Evolutionary conservation across 2,888 invertebrate genomes (phyloP).

Genomic region (Patella ulyssiponensis): DNA sequence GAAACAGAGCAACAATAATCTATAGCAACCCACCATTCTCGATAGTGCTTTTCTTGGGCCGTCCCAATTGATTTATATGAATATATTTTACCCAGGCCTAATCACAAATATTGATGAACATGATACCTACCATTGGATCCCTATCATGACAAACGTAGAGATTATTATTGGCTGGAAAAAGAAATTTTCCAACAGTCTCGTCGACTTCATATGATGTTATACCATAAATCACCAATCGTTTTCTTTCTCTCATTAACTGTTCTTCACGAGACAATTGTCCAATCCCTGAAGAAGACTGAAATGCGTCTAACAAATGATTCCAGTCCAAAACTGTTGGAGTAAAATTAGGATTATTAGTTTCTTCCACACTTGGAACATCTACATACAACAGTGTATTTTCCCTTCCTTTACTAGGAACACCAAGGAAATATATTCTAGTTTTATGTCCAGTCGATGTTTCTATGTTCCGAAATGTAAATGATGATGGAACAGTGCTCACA

Average conservation of each 20-base stretch:
- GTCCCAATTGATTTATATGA: too few relatives aligned
- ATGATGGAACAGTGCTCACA: slow-evolving; percentile 64
- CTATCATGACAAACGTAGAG: slow-evolving; percentile 88
- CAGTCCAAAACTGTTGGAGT: slow-evolving; percentile 73
- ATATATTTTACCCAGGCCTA: too few relatives aligned
- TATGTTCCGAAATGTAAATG: slow-evolving; percentile 65
- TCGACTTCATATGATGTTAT: slow-evolving; percentile 94
- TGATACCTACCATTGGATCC: slow-evolving; percentile 35
- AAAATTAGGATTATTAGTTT: slow-evolving; percentile 13
- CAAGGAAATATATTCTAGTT: slow-evolving; percentile 87
- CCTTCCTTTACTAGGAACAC: slow-evolving; percentile 89
- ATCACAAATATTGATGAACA: too few relatives aligned
- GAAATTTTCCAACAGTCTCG: slow-evolving; percentile 84
- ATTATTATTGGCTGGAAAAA: slow-evolving; percentile 91
- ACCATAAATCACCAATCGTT: slow-evolving; percentile 90
- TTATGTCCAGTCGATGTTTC: slow-evolving; percentile 71
- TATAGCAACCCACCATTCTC: too few relatives aligned
- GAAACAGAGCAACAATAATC: too few relatives aligned
- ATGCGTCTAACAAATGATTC: slow-evolving; percentile 83
- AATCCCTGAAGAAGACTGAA: slow-evolving; percentile 77
- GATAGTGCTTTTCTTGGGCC: too few relatives aligned
- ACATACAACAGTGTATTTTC: slow-evolving; percentile 90
- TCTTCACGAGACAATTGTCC: slow-evolving; percentile 85
- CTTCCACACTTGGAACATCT: slow-evolving; percentile 77
- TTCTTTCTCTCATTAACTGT: slow-evolving; percentile 91